Evolutionary conservation across 2,113 vertebrate genomes (phyloP).

Genomic region (Accipiter virgatus): DNA sequence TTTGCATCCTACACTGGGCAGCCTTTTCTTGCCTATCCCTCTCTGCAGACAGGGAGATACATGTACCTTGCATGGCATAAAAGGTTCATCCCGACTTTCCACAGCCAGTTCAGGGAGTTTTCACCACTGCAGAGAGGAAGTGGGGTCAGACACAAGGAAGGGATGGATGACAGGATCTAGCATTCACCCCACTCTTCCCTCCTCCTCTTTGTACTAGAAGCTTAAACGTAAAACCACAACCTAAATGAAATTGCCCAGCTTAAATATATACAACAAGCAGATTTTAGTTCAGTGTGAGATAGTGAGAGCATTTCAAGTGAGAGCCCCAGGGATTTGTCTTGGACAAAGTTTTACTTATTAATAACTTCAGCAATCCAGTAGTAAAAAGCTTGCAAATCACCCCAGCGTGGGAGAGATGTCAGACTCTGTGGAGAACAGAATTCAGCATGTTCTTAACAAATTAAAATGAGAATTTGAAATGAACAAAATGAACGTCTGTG

Average conservation of each 20-base stretch:
- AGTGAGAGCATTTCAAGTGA: not conserved
- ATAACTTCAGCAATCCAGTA: not conserved
- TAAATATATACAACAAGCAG: not conserved
- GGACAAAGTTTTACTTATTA: slow-evolving; percentile 35
- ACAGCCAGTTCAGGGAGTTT: not conserved
- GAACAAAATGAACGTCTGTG: not conserved
- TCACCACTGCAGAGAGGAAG: not conserved
- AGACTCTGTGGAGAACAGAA: not conserved
- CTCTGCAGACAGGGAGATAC: not conserved
- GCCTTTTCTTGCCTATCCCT: not conserved
- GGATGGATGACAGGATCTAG: not conserved
- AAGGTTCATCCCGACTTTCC: not conserved
- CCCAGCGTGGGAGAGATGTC: not conserved
- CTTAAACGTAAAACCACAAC: not conserved
- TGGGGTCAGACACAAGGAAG: not conserved
- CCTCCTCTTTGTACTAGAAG: not conserved
- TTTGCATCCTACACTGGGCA: not conserved
- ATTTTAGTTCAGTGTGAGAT: not conserved
- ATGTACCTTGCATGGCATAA: accelerated
- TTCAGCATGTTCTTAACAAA: not conserved
- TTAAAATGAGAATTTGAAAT: slow-evolving; percentile 11
- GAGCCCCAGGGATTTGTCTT: not conserved
- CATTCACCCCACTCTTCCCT: not conserved
- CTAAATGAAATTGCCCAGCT: not conserved
- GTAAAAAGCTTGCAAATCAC: not conserved